Percentiles rank a stretch among this genome's conserved stretches.
These are phyloP conservation scores for Isurus oxyrinchus DNA, from an alignment of 2,113 vertebrate species.

Conservation along the genomic window DNA sequence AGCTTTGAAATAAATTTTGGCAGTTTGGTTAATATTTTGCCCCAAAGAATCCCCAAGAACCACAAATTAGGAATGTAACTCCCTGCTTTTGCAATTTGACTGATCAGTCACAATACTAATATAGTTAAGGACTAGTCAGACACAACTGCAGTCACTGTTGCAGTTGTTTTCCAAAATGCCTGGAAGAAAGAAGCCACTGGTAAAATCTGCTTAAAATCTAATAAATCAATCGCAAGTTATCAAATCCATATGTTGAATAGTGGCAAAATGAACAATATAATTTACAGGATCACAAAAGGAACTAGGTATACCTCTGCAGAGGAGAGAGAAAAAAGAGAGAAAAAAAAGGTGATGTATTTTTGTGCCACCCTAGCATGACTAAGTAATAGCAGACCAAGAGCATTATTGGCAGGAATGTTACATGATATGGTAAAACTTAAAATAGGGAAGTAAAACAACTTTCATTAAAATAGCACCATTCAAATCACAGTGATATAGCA, in stretches of 20 bases:
- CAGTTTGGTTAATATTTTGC: not conserved
- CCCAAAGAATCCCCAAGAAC: not conserved
- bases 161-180: not conserved
- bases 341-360: not conserved
- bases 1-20: not conserved
- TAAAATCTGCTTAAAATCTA: not conserved
- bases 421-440: not conserved
- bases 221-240: not conserved
- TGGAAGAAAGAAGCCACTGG: not conserved
- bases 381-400: not conserved
- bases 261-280: not conserved
- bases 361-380: not conserved
- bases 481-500: no score
- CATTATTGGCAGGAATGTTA: not conserved
- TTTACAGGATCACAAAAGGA: not conserved
- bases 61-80: not conserved
- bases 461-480: not conserved
- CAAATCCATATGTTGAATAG: not conserved
- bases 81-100: not conserved
- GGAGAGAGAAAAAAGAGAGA: not conserved
- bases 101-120: not conserved
- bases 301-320: not conserved
- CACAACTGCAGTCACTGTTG: not conserved
- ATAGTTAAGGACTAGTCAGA: not conserved
- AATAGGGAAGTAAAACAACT: not conserved